These are phyloP conservation scores for Melanostoma mellinum DNA, from an alignment of 2,888 invertebrate genomes.

Conservation along the genomic window DNA sequence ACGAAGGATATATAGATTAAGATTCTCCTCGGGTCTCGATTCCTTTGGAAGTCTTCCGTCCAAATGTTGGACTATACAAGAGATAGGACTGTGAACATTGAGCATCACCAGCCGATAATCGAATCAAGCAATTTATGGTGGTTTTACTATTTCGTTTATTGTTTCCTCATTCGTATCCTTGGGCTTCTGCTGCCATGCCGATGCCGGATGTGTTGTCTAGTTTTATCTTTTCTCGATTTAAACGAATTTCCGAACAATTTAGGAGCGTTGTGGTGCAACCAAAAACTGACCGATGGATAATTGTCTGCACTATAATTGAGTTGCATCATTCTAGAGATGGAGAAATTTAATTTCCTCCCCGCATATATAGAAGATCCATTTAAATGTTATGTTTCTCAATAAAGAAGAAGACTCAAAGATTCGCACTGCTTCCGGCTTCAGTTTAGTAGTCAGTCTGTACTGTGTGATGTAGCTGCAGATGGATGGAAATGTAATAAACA, in stretches of 20 bases:
- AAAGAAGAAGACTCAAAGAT: neutral
- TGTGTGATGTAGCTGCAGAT: constrained; percentile 21
- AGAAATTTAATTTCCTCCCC: neutral
- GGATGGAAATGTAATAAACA: constrained; percentile 45
- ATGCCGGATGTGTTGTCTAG: neutral
- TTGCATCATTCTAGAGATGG: neutral
- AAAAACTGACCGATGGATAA: constrained; percentile 67
- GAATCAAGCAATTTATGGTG: constrained; percentile 71
- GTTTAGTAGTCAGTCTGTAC: too few relatives aligned
- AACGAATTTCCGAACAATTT: constrained; percentile 51
- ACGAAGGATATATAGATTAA: constrained; percentile 48
- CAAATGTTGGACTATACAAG: neutral
- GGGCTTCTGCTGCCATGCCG: neutral
- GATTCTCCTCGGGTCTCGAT: constrained; percentile 55
- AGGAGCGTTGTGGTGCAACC: constrained; percentile 52
- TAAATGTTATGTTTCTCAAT: constrained; percentile 20
- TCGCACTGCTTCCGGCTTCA: too few relatives aligned
- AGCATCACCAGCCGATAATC: constrained; percentile 51
- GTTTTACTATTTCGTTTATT: constrained; percentile 67
- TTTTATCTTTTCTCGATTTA: constrained; percentile 48
- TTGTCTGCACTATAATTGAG: constrained; percentile 67
- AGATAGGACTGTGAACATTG: constrained; percentile 56
- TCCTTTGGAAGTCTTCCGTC: constrained; percentile 11
- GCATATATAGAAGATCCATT: constrained; percentile 18
- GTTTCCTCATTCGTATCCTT: constrained; percentile 61